Evolutionary conservation across 2,113 vertebrate species (phyloP), one percentile per base, ranked within the genome.

Genomic region (Melanostigma gelatinosum): DNA sequence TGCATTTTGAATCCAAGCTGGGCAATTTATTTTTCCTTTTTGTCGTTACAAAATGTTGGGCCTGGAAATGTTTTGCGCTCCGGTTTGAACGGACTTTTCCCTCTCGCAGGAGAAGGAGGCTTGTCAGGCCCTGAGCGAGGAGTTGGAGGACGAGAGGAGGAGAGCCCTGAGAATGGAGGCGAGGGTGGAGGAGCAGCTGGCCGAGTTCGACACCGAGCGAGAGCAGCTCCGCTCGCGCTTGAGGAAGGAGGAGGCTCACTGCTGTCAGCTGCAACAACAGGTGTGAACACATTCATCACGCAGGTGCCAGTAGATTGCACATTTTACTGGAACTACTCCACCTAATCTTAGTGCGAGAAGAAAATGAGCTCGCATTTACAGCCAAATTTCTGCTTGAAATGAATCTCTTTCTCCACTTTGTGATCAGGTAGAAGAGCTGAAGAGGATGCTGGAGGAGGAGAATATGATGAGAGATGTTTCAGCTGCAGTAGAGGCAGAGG

Each of bases 151-250:
- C 1, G 97, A 99, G 92, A 94, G 92, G 88, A 96, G 92, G 92
- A 85, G 95, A 29, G 92, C 96, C 16, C 85, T 97, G 77, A 96
- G 97, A 87, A 98, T 96, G 72, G 97, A 99, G 92, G 97, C 98
- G 22, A 96, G 96, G 75, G 96, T 97, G 74, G 98, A 99, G 90
- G 98, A 98, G 92, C 96, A 98, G 89, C 85, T 99, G 84, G 98
- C 97, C 0, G 97, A 99, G 94, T 98, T 98, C 15, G 97, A 99
- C 92, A 99, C 97, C 0, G 97, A 98, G 86, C 92, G 97, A 29
- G 98, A 99, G n/a, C 98, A 98, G 83, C 94, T 99, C 77, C 94
- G 96, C 85, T 97, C 97, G 3, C 97, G 97, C 63, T 90, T 99
- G 85, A 97, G 97, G 93, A 96, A 96, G 42, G 97, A 99, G 87